Evolutionary conservation across 2,113 vertebrate species (phyloP).

Genomic region (Thinocorus orbignyianus): DNA sequence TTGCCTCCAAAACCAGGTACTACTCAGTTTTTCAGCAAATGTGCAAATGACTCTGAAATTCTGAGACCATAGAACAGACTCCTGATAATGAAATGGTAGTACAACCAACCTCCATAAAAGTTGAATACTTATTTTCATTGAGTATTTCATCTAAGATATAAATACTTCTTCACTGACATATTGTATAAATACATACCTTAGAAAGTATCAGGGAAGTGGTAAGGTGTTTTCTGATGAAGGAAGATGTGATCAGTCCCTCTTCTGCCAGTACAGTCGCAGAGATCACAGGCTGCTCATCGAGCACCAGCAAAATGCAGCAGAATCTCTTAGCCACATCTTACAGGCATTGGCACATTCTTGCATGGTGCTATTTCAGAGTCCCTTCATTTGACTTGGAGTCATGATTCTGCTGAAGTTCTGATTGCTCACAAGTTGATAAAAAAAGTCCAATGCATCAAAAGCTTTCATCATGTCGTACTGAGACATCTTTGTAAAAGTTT

Average conservation of each 20-base stretch:
- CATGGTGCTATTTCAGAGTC: neutral
- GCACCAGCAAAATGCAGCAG: fast-evolving
- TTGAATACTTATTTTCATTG: neutral
- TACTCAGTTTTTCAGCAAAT: neutral
- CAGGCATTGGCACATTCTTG: neutral
- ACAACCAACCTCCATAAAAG: neutral
- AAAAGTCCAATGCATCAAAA: neutral
- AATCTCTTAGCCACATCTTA: neutral
- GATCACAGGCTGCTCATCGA: neutral
- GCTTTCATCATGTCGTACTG: neutral
- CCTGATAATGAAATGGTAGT: neutral
- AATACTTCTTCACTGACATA: neutral
- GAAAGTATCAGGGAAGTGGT: neutral
- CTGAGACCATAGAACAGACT: neutral
- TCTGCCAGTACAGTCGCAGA: neutral
- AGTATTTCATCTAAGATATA: neutral
- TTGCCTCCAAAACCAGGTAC: neutral
- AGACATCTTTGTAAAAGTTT: neutral
- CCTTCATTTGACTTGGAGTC: neutral
- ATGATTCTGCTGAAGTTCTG: fast-evolving
- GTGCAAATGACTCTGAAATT: neutral
- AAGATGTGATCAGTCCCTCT: neutral
- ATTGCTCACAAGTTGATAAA: neutral
- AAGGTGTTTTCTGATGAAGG: neutral
- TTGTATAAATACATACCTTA: neutral